phyloP scores from a whole-genome alignment of 64 coral and sea anemone genomes.

The Actinia equina region DNA sequence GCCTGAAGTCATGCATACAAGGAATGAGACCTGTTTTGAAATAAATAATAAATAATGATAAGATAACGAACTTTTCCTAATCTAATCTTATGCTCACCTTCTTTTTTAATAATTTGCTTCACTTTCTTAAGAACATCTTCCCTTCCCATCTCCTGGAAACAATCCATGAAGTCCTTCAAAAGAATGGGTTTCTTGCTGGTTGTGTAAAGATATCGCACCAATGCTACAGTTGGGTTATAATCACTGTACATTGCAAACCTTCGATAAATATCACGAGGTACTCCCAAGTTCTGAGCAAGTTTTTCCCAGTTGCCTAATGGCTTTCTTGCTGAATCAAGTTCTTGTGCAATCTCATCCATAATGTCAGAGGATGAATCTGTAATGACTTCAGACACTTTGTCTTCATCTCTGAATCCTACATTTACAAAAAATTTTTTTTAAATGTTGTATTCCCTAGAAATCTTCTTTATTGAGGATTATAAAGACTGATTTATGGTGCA shows the following conservation, averaged over 20 bases:
- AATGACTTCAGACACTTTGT: conserved; percentile 23
- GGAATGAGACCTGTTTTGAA: too few species aligned
- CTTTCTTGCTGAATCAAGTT: conserved; percentile 15
- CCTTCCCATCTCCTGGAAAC: not conserved
- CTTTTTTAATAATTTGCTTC: not conserved
- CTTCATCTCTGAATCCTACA: not conserved
- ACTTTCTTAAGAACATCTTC: not conserved
- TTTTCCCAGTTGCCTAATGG: not conserved
- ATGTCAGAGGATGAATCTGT: not conserved
- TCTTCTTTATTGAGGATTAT: too few species aligned
- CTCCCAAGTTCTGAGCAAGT: not conserved
- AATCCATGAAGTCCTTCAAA: not conserved
- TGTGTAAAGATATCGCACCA: not conserved
- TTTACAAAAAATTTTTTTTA: too few species aligned
- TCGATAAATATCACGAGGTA: not conserved
- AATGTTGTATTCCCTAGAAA: too few species aligned
- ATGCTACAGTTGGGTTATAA: not conserved
- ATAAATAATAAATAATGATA: too few species aligned
- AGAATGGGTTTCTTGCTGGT: not conserved
- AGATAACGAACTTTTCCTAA: too few species aligned
- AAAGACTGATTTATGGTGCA: too few species aligned
- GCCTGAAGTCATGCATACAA: too few species aligned
- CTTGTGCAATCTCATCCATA: not conserved
- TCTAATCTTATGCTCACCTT: too few species aligned
- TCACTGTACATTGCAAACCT: conserved; percentile 13